Base-by-base conservation (phyloP, 2,797 vertebrate genomes). In the Pangasius larnaudii region DNA sequence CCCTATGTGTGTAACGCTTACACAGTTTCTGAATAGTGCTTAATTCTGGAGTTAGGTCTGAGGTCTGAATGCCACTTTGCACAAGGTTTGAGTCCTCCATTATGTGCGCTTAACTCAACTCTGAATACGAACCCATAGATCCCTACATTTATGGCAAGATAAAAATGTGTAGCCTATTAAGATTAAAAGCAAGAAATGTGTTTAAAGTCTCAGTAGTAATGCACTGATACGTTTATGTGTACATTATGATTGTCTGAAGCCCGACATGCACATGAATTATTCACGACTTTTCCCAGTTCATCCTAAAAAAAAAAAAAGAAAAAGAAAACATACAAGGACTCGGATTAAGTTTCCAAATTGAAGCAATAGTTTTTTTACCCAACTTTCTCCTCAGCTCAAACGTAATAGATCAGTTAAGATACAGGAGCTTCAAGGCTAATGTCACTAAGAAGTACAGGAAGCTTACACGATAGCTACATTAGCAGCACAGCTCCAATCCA, bases 221-320 rank as follows among this genome's bases (percentile, higher is more conserved):
- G 46, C 42, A n/a, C 22, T 46, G 71, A 27, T 3, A 71, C 1
- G 3, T 75, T 49, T 75, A 49, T 53, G 14, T 33, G 16, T 5
- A 19, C 51, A 1, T 61, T n/a, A 42, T 7, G 24, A 61, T 16
- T 27, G 33, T 8, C 0, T 13, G 9, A 79, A 19, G 74, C 74
- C 46, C 0, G 16, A 42, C 1, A 5, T 61, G 27, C 49, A 30
- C 27, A 10, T 10, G n/a, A 56, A 78, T 53, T 30, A 81, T 46
- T 82, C 24, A 46, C 18, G 13, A 63, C 11, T 63, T 65, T 49
- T 83, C 58, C 80, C 80, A 65, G 59, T 83, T 83, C 9, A 65
- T 51, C 59, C 59, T 58, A 24, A 4, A 72, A 79, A 36, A 1
- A 51, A 51, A n/a, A 16, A 5, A 24, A 36, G n/a, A 14, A 33